A percentile compares a stretch with the other conserved stretches of the same genome.
Conservation (phyloP, 2,797 vertebrate species). For the Bradypodion ventrale region DNA sequence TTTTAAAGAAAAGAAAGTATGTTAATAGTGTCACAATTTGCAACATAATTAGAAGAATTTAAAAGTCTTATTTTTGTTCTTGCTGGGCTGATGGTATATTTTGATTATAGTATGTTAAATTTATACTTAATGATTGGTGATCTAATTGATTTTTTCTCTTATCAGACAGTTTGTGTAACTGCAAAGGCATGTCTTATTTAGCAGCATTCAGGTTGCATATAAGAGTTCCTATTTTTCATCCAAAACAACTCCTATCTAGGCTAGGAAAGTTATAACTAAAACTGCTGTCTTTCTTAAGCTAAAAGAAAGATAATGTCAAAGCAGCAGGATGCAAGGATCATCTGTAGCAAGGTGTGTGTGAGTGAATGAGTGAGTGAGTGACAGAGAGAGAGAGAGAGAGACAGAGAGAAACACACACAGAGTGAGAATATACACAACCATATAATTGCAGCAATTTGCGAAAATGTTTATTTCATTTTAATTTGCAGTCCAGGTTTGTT, state of each 20-base stretch:
- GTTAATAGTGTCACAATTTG: too few species aligned
- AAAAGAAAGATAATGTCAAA: background rate
- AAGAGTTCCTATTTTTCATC: background rate
- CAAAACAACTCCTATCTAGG: background rate
- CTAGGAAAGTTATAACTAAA: too few species aligned
- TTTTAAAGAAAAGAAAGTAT: too few species aligned
- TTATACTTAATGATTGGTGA: conserved; percentile 57
- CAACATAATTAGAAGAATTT: too few species aligned
- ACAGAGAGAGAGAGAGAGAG: too few species aligned
- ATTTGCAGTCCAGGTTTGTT: background rate
- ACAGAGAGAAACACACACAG: too few species aligned
- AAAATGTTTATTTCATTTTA: background rate
- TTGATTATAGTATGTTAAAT: background rate
- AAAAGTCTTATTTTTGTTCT: too few species aligned
- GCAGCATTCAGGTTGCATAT: background rate
- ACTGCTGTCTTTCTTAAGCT: too few species aligned
- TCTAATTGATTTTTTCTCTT: conserved; percentile 43
- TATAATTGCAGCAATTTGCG: background rate
- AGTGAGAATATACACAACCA: background rate
- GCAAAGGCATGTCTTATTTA: conserved; percentile 4
- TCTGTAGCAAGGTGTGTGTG: background rate
- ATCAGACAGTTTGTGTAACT: conserved; percentile 50
- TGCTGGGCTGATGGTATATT: background rate
- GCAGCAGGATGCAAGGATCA: background rate
- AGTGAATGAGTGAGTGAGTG: too few species aligned